Evolutionary conservation across 2,888 invertebrate genomes (phyloP), one percentile per base, ranked within the genome.

Genomic region (Rugalucina vietnamica): DNA sequence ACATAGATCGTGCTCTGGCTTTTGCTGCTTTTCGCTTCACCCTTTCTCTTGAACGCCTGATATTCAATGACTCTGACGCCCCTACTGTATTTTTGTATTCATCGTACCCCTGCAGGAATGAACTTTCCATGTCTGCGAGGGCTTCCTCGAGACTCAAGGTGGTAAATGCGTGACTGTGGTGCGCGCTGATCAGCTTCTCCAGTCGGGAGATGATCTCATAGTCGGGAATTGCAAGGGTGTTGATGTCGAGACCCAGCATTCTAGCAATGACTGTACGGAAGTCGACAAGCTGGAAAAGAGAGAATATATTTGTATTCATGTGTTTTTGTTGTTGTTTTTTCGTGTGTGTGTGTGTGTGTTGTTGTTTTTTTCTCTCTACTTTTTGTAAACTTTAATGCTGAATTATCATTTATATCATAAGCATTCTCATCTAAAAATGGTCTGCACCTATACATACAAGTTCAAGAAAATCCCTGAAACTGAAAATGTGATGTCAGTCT

Each of bases 151-250:
- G 88, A 21, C 91, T 91, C 74, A 93, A 83, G 18, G 93, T 92
- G 50, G 93, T 93, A 81, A 93, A 91, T 5, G 93, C 90, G 73
- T 93, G 92, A 54, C 91, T 90, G 81, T 95, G 94, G 82, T 94
- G 94, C 21, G 94, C 93, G 50, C 94, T 92, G 81, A 95, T 94
- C 32, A 95, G 91, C 79, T 94, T 94, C 89, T 95, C 95, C 27
- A 95, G 90, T 4, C 95, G 93, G 4, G 94, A 91, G 76, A 95
- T 95, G 84, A 95, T 94, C 87, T 95, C 95, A 79, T 95, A 95
- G 88, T 95, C 95, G 1, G 95, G 95, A 12, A 95, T 93, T 14
- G 95, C 95, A 82, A 95, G 90, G 0, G 93, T 92, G 84, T 93
- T 93, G 72, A 95, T 93, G 80, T 95, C 94, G 34, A 95, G 90